Base-by-base conservation (phyloP, 2,888 invertebrate species). In the Stenotaenia linearis region DNA sequence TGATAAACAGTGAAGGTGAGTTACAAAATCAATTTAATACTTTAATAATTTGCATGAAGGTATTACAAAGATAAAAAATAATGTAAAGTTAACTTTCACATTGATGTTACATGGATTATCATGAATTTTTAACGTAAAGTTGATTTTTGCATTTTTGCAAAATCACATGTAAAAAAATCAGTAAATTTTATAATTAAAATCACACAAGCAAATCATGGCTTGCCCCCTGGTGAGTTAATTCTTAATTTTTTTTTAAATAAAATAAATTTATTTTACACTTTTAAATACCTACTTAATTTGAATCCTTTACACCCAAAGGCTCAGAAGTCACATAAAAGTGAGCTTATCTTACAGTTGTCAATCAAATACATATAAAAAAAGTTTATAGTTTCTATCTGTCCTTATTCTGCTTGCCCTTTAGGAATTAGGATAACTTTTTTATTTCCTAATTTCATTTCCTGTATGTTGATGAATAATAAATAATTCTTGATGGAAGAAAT, bases 1-100 rank as follows among this genome's bases (percentile, higher is more conserved):
- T 87, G 79, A 85, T 85, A 81, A 88, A 87, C 81, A 87, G 86
- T 76, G 88, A 90, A 89, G 91, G 91, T 91, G 85, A 83, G 79
- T 77, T 18, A n/a, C n/a, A n/a, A 23, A 77, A 78, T 69, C 10
- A 23, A 15, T 21, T 74, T 76, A 12, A 12, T 21, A 7, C 18
- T 74, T 5, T 4, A 45, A 12, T 9, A 45, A 7, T 45, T n/a
- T n/a, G n/a, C n/a, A n/a, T n/a, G n/a, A n/a, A n/a, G n/a, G n/a
- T n/a, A n/a, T n/a, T n/a, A n/a, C n/a, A n/a, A n/a, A n/a, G n/a
- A n/a, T n/a, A n/a, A n/a, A n/a, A n/a, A n/a, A n/a, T n/a, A n/a
- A n/a, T n/a, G n/a, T n/a, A n/a, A n/a, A n/a, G n/a, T n/a, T n/a
- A n/a, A n/a, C n/a, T n/a, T n/a, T n/a, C n/a, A n/a, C n/a, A n/a